A percentile compares a stretch with the other conserved stretches of the same genome.
phyloP scores from a whole-genome alignment of 2,797 vertebrate genomes.

The Aplochiton taeniatus region DNA sequence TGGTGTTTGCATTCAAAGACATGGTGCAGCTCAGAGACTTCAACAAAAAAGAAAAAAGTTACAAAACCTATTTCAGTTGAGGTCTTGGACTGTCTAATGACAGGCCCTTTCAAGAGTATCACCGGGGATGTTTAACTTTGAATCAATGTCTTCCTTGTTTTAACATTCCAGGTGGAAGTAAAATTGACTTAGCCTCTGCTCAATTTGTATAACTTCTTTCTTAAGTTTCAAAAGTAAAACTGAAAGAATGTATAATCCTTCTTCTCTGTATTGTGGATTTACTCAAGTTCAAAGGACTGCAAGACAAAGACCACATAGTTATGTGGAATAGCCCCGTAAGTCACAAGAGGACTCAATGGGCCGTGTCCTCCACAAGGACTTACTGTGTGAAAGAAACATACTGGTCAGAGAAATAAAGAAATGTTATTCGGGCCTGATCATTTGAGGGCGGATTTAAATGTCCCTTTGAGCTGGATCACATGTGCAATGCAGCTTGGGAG shows the following conservation, averaged over 20 bases:
- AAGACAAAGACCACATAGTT: conserved; percentile 47
- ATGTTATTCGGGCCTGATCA: not conserved
- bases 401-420: conserved; percentile 22
- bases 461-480: not conserved
- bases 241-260: conserved; percentile 48
- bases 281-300: conserved; percentile 51
- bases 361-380: conserved; percentile 26
- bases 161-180: conserved; percentile 45
- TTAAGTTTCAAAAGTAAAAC: conserved; percentile 46
- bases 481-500: too few relatives aligned
- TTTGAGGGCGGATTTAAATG: conserved; percentile 3
- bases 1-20: conserved; percentile 61
- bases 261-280: conserved; percentile 42
- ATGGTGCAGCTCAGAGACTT: conserved; percentile 48
- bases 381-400: conserved; percentile 14
- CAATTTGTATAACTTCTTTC: conserved; percentile 23
- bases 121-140: conserved; percentile 33
- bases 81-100: conserved; percentile 33
- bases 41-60: conserved; percentile 50
- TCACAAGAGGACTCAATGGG: conserved; percentile 37
- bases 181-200: conserved; percentile 38
- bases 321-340: conserved; percentile 41
- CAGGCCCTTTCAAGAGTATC: conserved; percentile 26
- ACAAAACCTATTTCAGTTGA: conserved; percentile 52
- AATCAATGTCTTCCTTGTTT: conserved; percentile 52